Percentiles rank a stretch among this genome's conserved stretches.
Evolutionary conservation across 2,888 invertebrate species (phyloP).

Genomic region (Nomada flava): DNA sequence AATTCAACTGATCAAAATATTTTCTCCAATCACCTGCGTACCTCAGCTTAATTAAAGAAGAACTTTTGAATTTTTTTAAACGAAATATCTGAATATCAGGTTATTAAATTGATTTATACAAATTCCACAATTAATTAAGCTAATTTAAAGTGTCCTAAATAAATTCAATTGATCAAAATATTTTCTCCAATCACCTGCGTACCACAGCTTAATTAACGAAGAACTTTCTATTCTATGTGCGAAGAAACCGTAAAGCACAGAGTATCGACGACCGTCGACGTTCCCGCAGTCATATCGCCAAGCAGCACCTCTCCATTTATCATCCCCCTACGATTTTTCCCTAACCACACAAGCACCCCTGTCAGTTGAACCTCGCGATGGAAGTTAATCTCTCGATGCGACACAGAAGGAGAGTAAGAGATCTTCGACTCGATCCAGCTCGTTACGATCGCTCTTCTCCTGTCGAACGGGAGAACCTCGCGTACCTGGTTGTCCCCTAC

Average conservation of each 20-base stretch:
- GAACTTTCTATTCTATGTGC: not conserved
- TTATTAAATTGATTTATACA: too few species aligned
- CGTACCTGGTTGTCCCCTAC: conserved; percentile 7
- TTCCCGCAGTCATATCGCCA: conserved; percentile 10
- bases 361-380: conserved; percentile 34
- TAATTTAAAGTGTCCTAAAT: too few species aligned
- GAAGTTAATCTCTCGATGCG: conserved; percentile 34
- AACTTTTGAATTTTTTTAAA: not conserved
- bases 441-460: conserved; percentile 48
- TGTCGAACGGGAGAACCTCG: conserved; percentile 32
- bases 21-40: too few species aligned
- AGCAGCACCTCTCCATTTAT: conserved; percentile 16
- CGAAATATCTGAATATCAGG: too few species aligned
- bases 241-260: not conserved
- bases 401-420: not conserved
- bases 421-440: conserved; percentile 37
- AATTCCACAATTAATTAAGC: too few species aligned
- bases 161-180: too few species aligned
- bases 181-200: too few species aligned
- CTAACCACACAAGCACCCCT: not conserved
- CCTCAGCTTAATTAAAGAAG: not conserved
- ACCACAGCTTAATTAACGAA: not conserved
- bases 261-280: not conserved
- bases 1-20: too few species aligned
- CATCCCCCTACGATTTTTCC: conserved; percentile 29